Percentiles rank a stretch among this genome's conserved stretches.
Evolutionary conservation across 2,113 vertebrate genomes (phyloP).

Genomic region (Vidua chalybeata): DNA sequence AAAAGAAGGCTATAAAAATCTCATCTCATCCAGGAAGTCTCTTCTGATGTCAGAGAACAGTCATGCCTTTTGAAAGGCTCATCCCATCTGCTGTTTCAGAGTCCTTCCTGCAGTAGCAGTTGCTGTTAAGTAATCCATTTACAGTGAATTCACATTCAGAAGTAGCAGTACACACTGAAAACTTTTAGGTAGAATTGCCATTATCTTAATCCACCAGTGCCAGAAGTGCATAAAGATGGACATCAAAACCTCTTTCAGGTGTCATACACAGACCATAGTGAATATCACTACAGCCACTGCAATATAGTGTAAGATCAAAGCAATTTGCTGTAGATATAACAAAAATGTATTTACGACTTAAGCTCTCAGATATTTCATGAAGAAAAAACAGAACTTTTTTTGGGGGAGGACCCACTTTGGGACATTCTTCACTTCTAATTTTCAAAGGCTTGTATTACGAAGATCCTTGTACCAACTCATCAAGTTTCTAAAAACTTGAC

Average conservation of each 20-base stretch:
- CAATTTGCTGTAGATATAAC: background rate
- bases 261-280: background rate
- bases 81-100: background rate
- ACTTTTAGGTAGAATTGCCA: background rate
- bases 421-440: background rate
- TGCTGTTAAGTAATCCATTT: background rate
- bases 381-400: background rate
- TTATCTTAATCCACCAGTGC: background rate
- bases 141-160: background rate
- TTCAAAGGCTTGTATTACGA: background rate
- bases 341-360: background rate
- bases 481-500: background rate
- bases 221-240: background rate
- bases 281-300: background rate
- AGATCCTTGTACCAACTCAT: background rate
- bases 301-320: background rate
- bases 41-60: background rate
- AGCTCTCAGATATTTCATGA: background rate
- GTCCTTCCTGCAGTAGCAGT: background rate
- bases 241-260: slow-evolving; percentile 3
- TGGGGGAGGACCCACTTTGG: rapidly evolving
- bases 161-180: background rate
- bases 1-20: background rate
- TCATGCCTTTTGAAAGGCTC: background rate
- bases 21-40: background rate